Evolutionary conservation across 2,113 vertebrate species (phyloP), one percentile per base, ranked within the genome.

Genomic region (Tenebrosternarchus preto): DNA sequence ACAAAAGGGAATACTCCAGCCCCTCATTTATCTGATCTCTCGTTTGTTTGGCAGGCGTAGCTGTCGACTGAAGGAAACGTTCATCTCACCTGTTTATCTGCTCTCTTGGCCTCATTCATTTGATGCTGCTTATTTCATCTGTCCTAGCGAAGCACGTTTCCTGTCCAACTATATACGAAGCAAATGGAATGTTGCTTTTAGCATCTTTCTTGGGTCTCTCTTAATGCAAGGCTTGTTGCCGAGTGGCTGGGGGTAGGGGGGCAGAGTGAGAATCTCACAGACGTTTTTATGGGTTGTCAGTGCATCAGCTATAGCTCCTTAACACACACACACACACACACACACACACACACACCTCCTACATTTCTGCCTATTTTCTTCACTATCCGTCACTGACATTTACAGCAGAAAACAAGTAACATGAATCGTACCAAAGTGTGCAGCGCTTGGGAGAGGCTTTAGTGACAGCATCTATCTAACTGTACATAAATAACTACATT

Each of bases 241-340:
- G 33, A 73, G 73, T 16, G 57, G 72, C 69, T 75, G 36, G 61
- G 57, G 75, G n/a, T n/a, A n/a, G 60, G 56, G 22, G 8, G 43
- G 43, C 2, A 63, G 22, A 61, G 43, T 56, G 53, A 76, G 75
- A 79, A 75, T 75, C 25, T 69, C 71, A 56, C 43, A 31, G 66
- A 83, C 78, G 24, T 73, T 76, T 76, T 83, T 75, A 70, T 76
- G 71, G 76, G 64, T 76, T 63, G 33, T 56, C 46, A 59, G 69
- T 76, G 59, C 73, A 83, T 72, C 77, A 72, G 66, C 22, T 60
- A n/a, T n/a, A 69, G n/a, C 31, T 39, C 36, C 59, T 72, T 46
- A 76, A 59, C 77, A 33, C 39, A n/a, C 36, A 25, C 8, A 24
- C n/a, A n/a, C n/a, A 16, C 19, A 29, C 33, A 73, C 56, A 39